Evolutionary conservation across 2,113 vertebrate genomes (phyloP).

Genomic region (Amia ocellicauda): DNA sequence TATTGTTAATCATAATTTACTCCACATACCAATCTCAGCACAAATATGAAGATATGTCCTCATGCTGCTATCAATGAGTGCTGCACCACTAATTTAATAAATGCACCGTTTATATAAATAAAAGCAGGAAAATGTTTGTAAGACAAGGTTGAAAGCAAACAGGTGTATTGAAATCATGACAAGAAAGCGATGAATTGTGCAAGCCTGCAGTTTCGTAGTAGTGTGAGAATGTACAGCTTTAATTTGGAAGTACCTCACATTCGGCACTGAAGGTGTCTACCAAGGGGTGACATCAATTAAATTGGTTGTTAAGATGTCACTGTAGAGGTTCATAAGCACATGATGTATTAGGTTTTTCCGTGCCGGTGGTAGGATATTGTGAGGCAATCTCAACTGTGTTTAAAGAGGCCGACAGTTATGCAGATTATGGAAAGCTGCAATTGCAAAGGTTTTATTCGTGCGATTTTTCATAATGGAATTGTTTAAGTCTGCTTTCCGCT

Average conservation of each 20-base stretch:
- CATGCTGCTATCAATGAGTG: too few relatives aligned
- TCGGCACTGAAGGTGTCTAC: not conserved
- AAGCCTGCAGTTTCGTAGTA: too few relatives aligned
- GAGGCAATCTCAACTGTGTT: not conserved
- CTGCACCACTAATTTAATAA: too few relatives aligned
- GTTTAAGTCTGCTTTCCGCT: not conserved
- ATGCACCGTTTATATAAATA: too few relatives aligned
- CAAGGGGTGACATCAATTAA: constrained; percentile 1
- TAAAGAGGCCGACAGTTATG: constrained; percentile 2
- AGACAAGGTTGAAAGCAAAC: too few relatives aligned
- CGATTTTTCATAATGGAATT: not conserved
- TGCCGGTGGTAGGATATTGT: not conserved
- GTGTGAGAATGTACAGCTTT: not conserved
- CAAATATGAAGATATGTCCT: too few relatives aligned
- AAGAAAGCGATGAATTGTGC: too few relatives aligned
- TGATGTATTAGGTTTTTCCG: not conserved
- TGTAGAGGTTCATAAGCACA: not conserved
- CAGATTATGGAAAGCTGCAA: not conserved
- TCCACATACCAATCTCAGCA: too few relatives aligned
- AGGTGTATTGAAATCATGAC: too few relatives aligned
- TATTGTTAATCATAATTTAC: too few relatives aligned
- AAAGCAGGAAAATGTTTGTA: too few relatives aligned
- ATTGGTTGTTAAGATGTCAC: not conserved
- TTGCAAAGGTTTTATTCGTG: not conserved
- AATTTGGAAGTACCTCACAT: constrained; percentile 6